Percentiles rank a stretch among this genome's conserved stretches.
These are phyloP conservation scores for Seriola rivoliana DNA, from an alignment of 2,113 vertebrate genomes.

Conservation along the genomic window DNA sequence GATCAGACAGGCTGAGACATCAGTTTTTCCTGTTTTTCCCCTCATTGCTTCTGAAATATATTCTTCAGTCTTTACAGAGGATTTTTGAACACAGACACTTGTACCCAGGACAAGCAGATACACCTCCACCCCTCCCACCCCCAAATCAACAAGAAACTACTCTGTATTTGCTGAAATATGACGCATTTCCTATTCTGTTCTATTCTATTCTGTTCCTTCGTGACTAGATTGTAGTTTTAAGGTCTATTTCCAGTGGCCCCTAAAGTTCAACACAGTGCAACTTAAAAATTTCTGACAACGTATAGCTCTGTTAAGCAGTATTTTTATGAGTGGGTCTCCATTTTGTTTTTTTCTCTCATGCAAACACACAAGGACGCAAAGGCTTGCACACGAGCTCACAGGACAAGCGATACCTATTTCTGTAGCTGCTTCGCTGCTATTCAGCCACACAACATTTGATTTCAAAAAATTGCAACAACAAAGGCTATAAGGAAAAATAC, in stretches of 20 bases:
- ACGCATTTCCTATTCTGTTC: neutral
- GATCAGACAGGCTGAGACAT: slow-evolving; percentile 53
- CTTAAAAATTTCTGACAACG: neutral
- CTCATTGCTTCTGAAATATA: slow-evolving; percentile 43
- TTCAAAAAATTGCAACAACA: too few relatives aligned
- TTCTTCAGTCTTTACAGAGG: slow-evolving; percentile 33
- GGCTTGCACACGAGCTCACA: too few relatives aligned
- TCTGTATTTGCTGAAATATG: slow-evolving; percentile 3
- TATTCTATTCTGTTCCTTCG: neutral
- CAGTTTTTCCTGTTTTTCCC: slow-evolving; percentile 9
- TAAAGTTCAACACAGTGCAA: too few relatives aligned
- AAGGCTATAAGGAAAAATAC: neutral
- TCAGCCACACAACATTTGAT: too few relatives aligned
- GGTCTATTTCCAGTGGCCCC: neutral
- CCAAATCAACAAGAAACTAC: slow-evolving; percentile 6
- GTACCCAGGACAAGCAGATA: slow-evolving; percentile 11
- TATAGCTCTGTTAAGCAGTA: neutral
- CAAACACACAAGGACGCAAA: too few relatives aligned
- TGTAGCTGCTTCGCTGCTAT: too few relatives aligned
- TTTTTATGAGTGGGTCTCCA: too few relatives aligned
- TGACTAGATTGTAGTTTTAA: neutral
- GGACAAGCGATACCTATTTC: too few relatives aligned
- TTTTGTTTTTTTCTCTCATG: too few relatives aligned
- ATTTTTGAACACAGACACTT: slow-evolving; percentile 6
- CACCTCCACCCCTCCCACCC: neutral